Conservation (phyloP, 2,888 invertebrate genomes). For the Lasioglossum lativentre region DNA sequence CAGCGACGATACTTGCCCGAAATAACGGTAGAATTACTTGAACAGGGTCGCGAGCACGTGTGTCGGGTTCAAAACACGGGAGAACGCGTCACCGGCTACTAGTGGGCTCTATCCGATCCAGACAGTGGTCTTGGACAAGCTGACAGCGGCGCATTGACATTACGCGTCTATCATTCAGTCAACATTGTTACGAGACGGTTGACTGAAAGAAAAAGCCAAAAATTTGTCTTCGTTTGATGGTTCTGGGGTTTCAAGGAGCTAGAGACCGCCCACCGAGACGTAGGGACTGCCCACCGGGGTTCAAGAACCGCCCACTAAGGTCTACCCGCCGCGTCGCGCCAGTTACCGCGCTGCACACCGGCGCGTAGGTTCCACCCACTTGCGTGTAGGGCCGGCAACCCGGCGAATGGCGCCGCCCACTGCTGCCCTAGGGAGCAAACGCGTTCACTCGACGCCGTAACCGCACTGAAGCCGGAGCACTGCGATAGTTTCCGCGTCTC, state of each 20-base stretch:
- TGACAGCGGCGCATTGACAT: background rate
- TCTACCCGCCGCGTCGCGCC: background rate
- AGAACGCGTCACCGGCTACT: background rate
- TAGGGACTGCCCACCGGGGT: background rate
- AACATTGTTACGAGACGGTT: background rate
- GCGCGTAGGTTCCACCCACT: background rate
- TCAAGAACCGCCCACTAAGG: background rate
- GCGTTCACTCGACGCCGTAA: background rate
- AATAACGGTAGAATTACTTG: conserved; percentile 22
- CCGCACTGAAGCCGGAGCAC: background rate
- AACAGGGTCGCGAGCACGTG: conserved; percentile 38
- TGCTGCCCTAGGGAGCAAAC: background rate
- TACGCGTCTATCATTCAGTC: background rate
- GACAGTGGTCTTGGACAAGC: background rate
- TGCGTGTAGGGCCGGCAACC: background rate
- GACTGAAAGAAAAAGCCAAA: background rate
- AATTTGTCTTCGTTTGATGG: background rate
- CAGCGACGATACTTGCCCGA: conserved; percentile 4
- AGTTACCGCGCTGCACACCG: background rate
- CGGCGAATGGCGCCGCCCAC: background rate
- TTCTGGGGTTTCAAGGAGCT: background rate
- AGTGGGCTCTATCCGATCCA: background rate
- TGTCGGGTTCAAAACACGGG: background rate
- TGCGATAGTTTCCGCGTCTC: background rate
- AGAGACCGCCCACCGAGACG: background rate